Percentiles rank a stretch among this genome's conserved stretches.
These are phyloP conservation scores for Actias luna DNA, from an alignment of 2,888 invertebrate genomes.

Conservation along the genomic window DNA sequence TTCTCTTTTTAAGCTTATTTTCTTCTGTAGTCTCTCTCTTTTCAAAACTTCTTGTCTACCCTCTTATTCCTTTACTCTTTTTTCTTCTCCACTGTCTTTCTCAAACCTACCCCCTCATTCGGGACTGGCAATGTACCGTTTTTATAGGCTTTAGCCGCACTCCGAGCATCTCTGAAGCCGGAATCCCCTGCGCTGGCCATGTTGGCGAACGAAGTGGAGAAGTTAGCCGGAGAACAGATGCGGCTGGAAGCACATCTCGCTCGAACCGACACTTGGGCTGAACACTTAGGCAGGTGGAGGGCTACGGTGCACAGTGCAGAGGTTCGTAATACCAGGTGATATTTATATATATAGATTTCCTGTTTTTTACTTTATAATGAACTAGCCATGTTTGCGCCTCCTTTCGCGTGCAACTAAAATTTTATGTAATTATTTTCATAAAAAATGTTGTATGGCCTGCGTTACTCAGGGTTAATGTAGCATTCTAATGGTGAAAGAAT, in stretches of 20 bases:
- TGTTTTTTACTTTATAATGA: background rate
- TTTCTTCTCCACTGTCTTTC: background rate
- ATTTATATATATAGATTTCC: background rate
- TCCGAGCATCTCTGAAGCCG: slow-evolving; percentile 90
- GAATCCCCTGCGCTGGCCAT: slow-evolving; percentile 90
- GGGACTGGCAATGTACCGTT: background rate
- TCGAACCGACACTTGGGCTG: slow-evolving; percentile 94
- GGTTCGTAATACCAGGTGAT: slow-evolving; percentile 59
- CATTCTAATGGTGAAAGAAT: too few relatives aligned
- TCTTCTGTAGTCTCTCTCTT: too few relatives aligned
- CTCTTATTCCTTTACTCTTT: background rate
- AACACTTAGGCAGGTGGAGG: slow-evolving; percentile 93
- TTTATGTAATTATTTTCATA: too few relatives aligned
- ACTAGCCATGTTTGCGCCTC: too few relatives aligned
- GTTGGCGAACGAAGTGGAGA: slow-evolving; percentile 92
- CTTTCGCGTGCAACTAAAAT: too few relatives aligned
- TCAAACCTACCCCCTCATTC: background rate
- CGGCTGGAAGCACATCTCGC: slow-evolving; percentile 92
- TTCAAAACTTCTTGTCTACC: too few relatives aligned
- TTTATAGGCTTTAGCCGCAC: slow-evolving; percentile 87
- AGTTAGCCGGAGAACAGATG: slow-evolving; percentile 89
- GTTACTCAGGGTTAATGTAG: too few relatives aligned
- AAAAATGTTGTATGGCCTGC: too few relatives aligned
- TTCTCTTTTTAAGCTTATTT: too few relatives aligned
- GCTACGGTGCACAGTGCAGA: slow-evolving; percentile 92